A percentile compares a stretch with the other conserved stretches of the same genome.
These are phyloP conservation scores for Rhodophaea formosa DNA, from an alignment of 2,888 invertebrate genomes.

Conservation along the genomic window DNA sequence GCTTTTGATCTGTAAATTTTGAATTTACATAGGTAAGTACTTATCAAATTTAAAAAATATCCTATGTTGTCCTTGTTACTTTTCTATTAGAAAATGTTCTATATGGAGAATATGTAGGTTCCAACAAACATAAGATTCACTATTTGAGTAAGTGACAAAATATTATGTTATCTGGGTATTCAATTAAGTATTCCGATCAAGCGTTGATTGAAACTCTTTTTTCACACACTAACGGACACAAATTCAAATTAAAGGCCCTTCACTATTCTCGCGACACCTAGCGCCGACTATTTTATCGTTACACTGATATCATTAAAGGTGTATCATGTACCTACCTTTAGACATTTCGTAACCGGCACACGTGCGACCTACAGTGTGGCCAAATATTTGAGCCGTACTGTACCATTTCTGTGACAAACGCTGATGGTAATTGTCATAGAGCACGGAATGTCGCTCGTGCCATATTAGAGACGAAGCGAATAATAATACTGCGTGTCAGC, in stretches of 20 bases:
- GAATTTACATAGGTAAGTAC: no score
- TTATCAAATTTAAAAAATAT: no score
- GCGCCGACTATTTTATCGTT: not conserved
- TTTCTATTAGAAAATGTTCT: no score
- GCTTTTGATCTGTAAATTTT: no score
- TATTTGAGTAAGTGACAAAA: no score
- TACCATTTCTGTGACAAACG: constrained; percentile 17
- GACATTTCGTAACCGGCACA: constrained; percentile 45
- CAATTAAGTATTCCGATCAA: not conserved
- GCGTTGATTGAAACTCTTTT: not conserved
- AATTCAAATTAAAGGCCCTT: not conserved
- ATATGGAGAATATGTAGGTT: no score
- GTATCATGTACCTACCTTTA: not conserved
- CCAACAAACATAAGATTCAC: no score
- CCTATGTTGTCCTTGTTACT: no score
- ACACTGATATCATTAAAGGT: constrained; percentile 1
- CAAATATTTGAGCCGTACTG: constrained; percentile 53
- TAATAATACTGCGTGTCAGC: no score
- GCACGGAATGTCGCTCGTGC: no score
- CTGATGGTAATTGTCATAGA: constrained; percentile 9
- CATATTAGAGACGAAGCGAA: no score
- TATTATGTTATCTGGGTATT: no score
- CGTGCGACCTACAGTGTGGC: constrained; percentile 48
- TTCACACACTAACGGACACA: not conserved
- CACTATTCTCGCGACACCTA: not conserved